A percentile compares a stretch with the other conserved stretches of the same genome.
Evolutionary conservation across 2,888 invertebrate genomes (phyloP).

Genomic region (Adelphocoris suturalis): DNA sequence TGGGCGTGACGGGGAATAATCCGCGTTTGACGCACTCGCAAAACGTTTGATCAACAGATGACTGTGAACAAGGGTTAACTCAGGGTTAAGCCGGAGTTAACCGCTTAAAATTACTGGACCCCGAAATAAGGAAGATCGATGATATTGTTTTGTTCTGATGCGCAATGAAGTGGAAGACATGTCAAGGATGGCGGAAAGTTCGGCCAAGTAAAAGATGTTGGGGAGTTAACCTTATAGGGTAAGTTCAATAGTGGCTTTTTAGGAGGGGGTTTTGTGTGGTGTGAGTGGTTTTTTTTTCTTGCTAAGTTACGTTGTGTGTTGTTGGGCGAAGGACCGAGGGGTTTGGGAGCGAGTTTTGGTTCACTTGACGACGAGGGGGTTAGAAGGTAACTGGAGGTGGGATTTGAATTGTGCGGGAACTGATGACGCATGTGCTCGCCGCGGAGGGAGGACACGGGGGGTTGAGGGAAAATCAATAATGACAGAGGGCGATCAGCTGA

Average conservation of each 20-base stretch:
- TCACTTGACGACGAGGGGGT: neutral
- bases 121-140: neutral
- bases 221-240: neutral
- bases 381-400: slow-evolving; percentile 10
- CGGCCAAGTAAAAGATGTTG: slow-evolving; percentile 2
- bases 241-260: neutral
- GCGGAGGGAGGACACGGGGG: neutral
- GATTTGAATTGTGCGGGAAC: slow-evolving; percentile 70
- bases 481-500: slow-evolving; percentile 63
- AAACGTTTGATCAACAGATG: slow-evolving; percentile 62
- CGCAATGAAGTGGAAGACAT: slow-evolving; percentile 29
- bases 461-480: slow-evolving; percentile 57
- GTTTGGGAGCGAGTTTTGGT: neutral
- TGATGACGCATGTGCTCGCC: slow-evolving; percentile 65
- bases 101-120: neutral
- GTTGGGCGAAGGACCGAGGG: neutral
- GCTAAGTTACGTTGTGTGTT: neutral
- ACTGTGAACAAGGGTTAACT: neutral
- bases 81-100: no score
- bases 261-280: neutral
- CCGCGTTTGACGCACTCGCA: slow-evolving; percentile 57
- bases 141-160: slow-evolving; percentile 25
- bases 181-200: slow-evolving; percentile 12
- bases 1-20: slow-evolving; percentile 49
- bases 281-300: neutral